A percentile compares a stretch with the other conserved stretches of the same genome.
Conservation (phyloP, 2,113 vertebrate genomes). For the Taxidea taxus region DNA sequence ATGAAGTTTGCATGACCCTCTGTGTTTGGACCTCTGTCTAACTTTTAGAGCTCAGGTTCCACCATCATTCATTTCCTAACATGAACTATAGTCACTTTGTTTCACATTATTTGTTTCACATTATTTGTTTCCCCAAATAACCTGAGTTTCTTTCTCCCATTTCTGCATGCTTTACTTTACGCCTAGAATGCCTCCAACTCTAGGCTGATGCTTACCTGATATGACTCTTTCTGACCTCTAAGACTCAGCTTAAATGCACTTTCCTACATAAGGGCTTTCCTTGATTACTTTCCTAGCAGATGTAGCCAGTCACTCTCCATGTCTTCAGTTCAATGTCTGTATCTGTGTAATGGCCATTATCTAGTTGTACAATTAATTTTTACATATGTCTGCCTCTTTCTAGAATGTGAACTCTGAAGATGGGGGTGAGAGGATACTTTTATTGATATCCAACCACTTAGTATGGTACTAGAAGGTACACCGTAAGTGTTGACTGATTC, state of each 20-base stretch:
- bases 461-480: background rate
- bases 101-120: too few relatives aligned
- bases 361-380: background rate
- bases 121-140: background rate
- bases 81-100: background rate
- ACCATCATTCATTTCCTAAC: background rate
- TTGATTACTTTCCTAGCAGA: background rate
- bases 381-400: background rate
- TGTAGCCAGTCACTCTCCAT: background rate
- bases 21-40: background rate
- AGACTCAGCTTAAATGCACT: background rate
- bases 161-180: background rate
- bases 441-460: background rate
- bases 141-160: background rate
- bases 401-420: background rate
- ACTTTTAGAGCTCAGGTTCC: background rate
- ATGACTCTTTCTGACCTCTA: slow-evolving; percentile 14
- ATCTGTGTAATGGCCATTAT: background rate
- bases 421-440: background rate
- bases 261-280: background rate
- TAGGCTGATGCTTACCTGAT: background rate
- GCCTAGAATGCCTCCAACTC: background rate
- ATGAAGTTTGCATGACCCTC: background rate
- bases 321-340: background rate
- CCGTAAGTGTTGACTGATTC: background rate